A percentile compares a stretch with the other conserved stretches of the same genome.
These are phyloP conservation scores for Myrmophylax atrothorax DNA, from an alignment of 2,113 vertebrate species.

Conservation along the genomic window DNA sequence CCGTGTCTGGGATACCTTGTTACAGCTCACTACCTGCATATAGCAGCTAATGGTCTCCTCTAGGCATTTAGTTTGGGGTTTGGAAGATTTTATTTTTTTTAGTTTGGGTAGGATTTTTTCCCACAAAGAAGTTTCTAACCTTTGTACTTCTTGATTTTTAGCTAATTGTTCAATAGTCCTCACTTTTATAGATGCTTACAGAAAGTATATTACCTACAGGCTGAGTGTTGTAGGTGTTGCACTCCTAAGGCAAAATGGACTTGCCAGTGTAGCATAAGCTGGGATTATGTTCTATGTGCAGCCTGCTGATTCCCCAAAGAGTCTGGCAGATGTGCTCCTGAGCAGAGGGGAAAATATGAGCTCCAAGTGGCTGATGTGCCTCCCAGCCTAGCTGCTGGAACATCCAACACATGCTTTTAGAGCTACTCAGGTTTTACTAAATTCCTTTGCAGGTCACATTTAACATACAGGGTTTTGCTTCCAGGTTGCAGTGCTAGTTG, in stretches of 20 bases:
- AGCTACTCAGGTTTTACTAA: background rate
- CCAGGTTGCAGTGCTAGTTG: background rate
- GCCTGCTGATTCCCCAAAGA: background rate
- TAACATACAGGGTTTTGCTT: background rate
- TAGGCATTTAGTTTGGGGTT: background rate
- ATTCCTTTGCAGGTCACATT: background rate
- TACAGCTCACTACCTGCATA: background rate
- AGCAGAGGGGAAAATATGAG: slow-evolving; percentile 6
- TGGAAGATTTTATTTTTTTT: background rate
- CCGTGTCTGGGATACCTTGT: background rate
- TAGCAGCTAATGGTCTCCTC: background rate
- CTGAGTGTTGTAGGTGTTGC: background rate
- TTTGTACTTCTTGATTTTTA: background rate
- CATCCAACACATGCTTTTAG: background rate
- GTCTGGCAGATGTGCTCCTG: slow-evolving; percentile 17
- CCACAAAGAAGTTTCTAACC: background rate
- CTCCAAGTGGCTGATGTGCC: background rate
- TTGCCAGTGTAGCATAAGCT: background rate
- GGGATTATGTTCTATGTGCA: background rate
- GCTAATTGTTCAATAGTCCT: background rate
- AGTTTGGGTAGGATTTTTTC: background rate
- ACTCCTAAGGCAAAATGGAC: background rate
- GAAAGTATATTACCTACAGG: background rate
- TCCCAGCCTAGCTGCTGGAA: background rate
- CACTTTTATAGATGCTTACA: background rate